Base-by-base conservation (phyloP, 2,888 invertebrate species). In the Watsonalla binaria region DNA sequence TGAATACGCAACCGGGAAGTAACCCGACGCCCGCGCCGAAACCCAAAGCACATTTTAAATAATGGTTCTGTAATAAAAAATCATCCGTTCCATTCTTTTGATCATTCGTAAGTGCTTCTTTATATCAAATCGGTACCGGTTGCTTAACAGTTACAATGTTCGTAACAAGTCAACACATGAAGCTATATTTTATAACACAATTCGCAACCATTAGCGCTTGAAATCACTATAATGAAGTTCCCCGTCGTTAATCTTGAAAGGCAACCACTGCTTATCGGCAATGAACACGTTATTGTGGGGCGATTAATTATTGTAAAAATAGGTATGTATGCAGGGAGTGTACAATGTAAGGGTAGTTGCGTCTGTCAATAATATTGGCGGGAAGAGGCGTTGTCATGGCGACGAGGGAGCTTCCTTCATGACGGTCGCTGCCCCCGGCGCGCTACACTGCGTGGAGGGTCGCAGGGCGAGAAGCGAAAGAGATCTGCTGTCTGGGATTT, bases 341-440 rank as follows among this genome's bases (percentile, higher is more conserved):
- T 24, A 24, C 24, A 2, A 4, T 24, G 57, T 57, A 55, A 66
- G 72, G 76, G 75, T 65, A 51, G 70, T 55, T 62, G 64, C 66
- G 82, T 78, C 84, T 85, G 85, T 87, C 86, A 84, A 88, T 85
- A 82, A 76, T 78, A 79, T 84, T 82, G 77, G 77, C 80, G 76
- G 77, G 79, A 77, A 80, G 79, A 78, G 82, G 84, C 78, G 88
- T 90, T 80, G 84, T 78, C 86, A 89, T 90, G 79, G 78, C 70
- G 65, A 90, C 89, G 73, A 75, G 84, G 84, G 84, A 82, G 81
- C 75, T 82, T 80, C 75, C 73, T 72, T 70, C 71, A 66, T 74
- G 72, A 71, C 82, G 84, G 82, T 82, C 80, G 80, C 72, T 78
- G 82, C 86, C 83, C 86, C 82, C 80, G 70, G 62, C 51, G 75